Evolutionary conservation across 2,113 vertebrate species (phyloP).

Genomic region (Morone saxatilis): DNA sequence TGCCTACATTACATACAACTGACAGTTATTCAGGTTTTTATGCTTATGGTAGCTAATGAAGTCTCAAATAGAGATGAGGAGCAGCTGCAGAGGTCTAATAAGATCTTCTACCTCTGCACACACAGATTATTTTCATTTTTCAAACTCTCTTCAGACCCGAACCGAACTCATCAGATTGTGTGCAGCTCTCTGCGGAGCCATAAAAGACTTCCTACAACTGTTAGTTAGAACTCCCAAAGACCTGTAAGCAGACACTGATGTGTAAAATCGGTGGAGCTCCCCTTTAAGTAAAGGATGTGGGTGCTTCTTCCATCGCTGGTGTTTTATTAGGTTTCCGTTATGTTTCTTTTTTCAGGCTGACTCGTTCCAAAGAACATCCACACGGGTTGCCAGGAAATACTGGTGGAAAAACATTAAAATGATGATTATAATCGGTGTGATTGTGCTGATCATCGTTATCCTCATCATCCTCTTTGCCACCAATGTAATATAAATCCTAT

Average conservation of each 20-base stretch:
- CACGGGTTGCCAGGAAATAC: conserved; percentile 84
- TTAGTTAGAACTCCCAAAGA: neutral
- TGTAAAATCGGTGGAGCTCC: neutral
- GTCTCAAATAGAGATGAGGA: too few relatives aligned
- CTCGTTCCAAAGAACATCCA: conserved; percentile 84
- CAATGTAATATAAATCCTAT: conserved; percentile 70
- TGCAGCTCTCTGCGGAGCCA: too few relatives aligned
- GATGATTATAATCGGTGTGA: conserved; percentile 83
- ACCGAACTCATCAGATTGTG: too few relatives aligned
- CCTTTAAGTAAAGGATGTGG: neutral
- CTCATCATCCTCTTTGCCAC: conserved; percentile 88
- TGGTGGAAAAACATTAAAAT: conserved; percentile 89
- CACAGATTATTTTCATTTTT: too few relatives aligned
- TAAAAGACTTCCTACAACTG: too few relatives aligned
- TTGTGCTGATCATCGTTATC: conserved; percentile 81
- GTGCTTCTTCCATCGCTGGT: neutral
- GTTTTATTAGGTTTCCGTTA: neutral
- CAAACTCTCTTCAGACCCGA: too few relatives aligned
- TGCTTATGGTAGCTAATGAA: too few relatives aligned
- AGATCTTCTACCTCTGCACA: too few relatives aligned
- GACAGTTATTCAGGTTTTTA: too few relatives aligned
- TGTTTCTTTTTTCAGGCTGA: conserved; percentile 82
- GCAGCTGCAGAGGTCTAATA: too few relatives aligned
- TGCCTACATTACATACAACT: too few relatives aligned
- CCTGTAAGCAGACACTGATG: neutral